These are phyloP conservation scores for Trinectes maculatus DNA, from an alignment of 2,113 vertebrate species.

Conservation along the genomic window DNA sequence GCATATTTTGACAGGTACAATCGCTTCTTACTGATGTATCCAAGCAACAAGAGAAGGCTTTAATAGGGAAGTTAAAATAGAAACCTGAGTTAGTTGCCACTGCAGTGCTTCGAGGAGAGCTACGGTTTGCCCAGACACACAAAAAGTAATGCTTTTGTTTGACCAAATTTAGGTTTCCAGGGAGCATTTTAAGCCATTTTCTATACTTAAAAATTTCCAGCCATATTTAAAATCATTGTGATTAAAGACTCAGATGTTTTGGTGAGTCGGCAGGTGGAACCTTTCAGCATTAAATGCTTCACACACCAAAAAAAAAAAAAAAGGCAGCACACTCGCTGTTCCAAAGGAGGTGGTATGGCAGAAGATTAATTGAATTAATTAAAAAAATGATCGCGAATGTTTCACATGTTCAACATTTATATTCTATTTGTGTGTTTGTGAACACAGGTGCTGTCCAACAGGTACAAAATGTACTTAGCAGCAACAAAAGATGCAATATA, in stretches of 20 bases:
- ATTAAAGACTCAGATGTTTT: conserved; percentile 17
- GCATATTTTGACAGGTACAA: conserved; percentile 75
- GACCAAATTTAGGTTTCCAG: conserved; percentile 10
- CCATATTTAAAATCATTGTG: conserved; percentile 45
- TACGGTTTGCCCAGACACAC: conserved; percentile 26
- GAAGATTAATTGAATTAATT: too few relatives aligned
- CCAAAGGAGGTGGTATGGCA: too few relatives aligned
- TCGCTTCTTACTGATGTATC: conserved; percentile 46
- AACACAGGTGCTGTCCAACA: too few relatives aligned
- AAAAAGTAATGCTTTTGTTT: conserved; percentile 23
- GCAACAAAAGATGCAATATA: too few relatives aligned
- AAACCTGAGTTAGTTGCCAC: conserved; percentile 70
- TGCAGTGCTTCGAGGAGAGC: conserved; percentile 26
- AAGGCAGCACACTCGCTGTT: too few relatives aligned
- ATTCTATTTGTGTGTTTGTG: too few relatives aligned
- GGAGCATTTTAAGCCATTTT: conserved; percentile 17
- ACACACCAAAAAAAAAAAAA: too few relatives aligned
- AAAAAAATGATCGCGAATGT: too few relatives aligned
- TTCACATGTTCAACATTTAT: too few relatives aligned
- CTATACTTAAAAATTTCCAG: conserved; percentile 13
- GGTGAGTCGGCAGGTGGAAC: conserved; percentile 6
- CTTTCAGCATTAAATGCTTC: conserved; percentile 10
- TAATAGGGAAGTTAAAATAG: conserved; percentile 8
- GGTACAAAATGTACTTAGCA: too few relatives aligned
- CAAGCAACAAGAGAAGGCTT: conserved; percentile 27